phyloP scores from a whole-genome alignment of 1,140 invertebrate species.

The Bombus pyrosoma region DNA sequence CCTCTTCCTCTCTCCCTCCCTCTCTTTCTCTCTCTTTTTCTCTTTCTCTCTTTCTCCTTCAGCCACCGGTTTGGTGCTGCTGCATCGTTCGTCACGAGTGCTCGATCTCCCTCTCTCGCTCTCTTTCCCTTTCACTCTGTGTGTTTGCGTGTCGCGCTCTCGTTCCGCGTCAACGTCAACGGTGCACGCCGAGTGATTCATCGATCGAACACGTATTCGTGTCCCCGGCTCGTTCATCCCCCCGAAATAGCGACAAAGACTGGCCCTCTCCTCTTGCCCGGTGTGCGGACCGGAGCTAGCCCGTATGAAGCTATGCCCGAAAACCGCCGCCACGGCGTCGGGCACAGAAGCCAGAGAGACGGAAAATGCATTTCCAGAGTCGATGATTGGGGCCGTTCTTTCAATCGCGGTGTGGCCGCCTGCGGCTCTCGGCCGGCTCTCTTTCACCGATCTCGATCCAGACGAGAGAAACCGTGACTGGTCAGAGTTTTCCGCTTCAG shows the following conservation, averaged over 20 bases:
- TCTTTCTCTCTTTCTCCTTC: background rate
- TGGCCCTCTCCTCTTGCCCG: conserved; percentile 56
- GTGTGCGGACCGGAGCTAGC: conserved; percentile 1
- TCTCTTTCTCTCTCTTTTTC: conserved; percentile 8
- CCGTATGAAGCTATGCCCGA: conserved; percentile 49
- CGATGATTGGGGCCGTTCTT: conserved; percentile 61
- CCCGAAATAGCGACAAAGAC: conserved; percentile 76
- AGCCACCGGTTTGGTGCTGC: conserved; percentile 1
- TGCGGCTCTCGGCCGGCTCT: conserved; percentile 27
- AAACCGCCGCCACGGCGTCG: conserved; percentile 61
- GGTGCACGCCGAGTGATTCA: conserved; percentile 76
- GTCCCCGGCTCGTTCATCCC: conserved; percentile 67
- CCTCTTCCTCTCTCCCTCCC: background rate
- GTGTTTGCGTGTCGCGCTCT: conserved; percentile 55
- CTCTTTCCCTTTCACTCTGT: conserved; percentile 40
- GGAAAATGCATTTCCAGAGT: conserved; percentile 66
- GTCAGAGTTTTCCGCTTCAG: background rate
- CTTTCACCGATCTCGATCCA: conserved; percentile 32
- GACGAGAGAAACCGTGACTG: background rate
- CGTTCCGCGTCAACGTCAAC: conserved; percentile 75
- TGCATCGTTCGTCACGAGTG: conserved; percentile 40
- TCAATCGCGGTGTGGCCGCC: conserved; percentile 46
- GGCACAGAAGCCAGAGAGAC: conserved; percentile 62
- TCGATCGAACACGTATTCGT: conserved; percentile 73
- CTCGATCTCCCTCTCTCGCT: conserved; percentile 12